phyloP scores from a whole-genome alignment of 2,888 invertebrate species.

The Drymonia ruficornis region DNA sequence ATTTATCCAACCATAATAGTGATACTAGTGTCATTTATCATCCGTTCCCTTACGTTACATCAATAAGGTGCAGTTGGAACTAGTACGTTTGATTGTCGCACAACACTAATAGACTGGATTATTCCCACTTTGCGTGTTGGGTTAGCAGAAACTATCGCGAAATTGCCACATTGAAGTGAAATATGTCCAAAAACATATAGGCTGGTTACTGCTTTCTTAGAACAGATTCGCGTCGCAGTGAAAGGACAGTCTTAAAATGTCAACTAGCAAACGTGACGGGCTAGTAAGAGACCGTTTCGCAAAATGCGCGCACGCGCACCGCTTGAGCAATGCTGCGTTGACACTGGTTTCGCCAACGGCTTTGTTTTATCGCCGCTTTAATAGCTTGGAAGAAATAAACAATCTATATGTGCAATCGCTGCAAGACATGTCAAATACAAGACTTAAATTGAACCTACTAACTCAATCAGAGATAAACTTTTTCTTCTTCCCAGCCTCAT shows the following conservation, averaged over 20 bases:
- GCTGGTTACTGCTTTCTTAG: constrained; percentile 26
- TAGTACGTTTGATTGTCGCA: neutral
- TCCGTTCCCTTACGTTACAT: neutral
- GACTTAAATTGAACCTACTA: no score
- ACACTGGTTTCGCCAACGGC: constrained; percentile 62
- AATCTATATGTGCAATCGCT: constrained; percentile 18
- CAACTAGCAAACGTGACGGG: constrained; percentile 66
- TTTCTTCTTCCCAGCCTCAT: no score
- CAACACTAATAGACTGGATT: no score
- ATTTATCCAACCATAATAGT: no score
- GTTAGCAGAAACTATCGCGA: neutral
- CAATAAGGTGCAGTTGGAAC: neutral
- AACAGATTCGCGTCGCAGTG: constrained; percentile 51
- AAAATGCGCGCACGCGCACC: constrained; percentile 63
- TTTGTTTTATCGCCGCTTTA: constrained; percentile 53
- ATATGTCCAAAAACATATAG: constrained; percentile 3
- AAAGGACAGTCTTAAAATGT: constrained; percentile 74
- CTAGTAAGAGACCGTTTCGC: constrained; percentile 64
- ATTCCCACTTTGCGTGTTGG: neutral
- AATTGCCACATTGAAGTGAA: neutral
- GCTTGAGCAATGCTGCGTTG: constrained; percentile 61
- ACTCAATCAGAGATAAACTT: no score
- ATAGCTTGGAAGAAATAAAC: constrained; percentile 34
- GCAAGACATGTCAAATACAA: constrained; percentile 8
- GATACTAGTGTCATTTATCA: neutral